Evolutionary conservation across 2,888 invertebrate genomes (phyloP).

Genomic region (Sminthurides aquaticus): DNA sequence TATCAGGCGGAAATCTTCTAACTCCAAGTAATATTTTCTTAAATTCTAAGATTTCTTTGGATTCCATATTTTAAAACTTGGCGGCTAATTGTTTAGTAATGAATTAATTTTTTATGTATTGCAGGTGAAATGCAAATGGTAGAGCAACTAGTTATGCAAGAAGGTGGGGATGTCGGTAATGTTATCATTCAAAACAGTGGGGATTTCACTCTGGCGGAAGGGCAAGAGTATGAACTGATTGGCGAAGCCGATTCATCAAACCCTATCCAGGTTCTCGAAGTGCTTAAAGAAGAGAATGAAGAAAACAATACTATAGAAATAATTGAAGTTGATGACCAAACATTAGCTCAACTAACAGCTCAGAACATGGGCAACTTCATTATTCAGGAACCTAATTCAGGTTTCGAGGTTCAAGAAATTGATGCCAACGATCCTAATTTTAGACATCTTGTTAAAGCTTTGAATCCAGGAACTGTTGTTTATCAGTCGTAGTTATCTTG

Average conservation of each 20-base stretch:
- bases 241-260: conserved; percentile 36
- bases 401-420: conserved; percentile 30
- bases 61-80: neutral
- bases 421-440: conserved; percentile 38
- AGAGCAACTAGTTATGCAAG: conserved; percentile 20
- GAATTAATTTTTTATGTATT: neutral
- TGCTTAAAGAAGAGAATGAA: conserved; percentile 21
- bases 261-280: conserved; percentile 26
- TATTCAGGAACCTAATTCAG: conserved; percentile 18
- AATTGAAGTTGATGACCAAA: conserved; percentile 42
- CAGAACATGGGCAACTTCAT: conserved; percentile 28
- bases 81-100: neutral
- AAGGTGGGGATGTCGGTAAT: conserved; percentile 25
- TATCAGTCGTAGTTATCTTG: conserved; percentile 9
- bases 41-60: neutral
- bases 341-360: conserved; percentile 31
- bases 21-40: conserved; percentile 21
- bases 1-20: conserved; percentile 12
- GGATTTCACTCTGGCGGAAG: conserved; percentile 37
- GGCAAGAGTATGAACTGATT: conserved; percentile 40
- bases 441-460: conserved; percentile 36
- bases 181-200: conserved; percentile 26
- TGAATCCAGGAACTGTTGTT: conserved; percentile 23
- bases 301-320: conserved; percentile 32
- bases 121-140: conserved; percentile 24